A percentile compares a stretch with the other conserved stretches of the same genome.
phyloP scores from a whole-genome alignment of 2,113 vertebrate genomes.

The Dasypus novemcinctus region DNA sequence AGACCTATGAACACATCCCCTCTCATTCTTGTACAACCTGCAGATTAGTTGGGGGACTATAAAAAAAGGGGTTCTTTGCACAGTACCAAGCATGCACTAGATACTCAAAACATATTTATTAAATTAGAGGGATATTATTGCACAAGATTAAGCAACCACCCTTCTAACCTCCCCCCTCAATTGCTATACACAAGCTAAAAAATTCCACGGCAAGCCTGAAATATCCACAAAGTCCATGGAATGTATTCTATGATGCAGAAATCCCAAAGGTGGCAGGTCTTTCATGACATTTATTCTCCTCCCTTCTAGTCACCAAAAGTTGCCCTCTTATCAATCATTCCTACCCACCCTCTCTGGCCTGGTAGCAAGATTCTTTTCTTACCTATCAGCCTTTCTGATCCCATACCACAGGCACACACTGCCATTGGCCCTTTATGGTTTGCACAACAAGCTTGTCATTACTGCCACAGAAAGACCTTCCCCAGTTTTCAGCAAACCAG shows the following conservation, averaged over 20 bases:
- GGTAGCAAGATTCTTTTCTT: not conserved
- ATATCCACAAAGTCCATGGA: not conserved
- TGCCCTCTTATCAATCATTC: not conserved
- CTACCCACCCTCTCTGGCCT: no score
- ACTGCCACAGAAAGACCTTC: not conserved
- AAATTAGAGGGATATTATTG: not conserved
- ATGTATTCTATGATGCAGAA: not conserved
- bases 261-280: not conserved
- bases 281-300: not conserved
- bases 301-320: not conserved
- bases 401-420: fast-evolving
- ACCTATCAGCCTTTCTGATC: not conserved
- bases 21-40: not conserved
- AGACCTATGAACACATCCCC: not conserved
- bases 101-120: not conserved
- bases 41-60: not conserved
- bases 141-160: not conserved
- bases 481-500: not conserved
- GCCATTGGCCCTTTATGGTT: fast-evolving
- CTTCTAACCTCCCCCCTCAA: not conserved
- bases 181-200: not conserved
- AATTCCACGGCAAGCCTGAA: not conserved
- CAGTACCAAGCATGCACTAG: not conserved
- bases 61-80: not conserved
- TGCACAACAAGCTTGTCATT: not conserved